Evolutionary conservation across 1,140 invertebrate species (phyloP), one percentile per base, ranked within the genome.

Genomic region (Lepidotrigona ventralis): DNA sequence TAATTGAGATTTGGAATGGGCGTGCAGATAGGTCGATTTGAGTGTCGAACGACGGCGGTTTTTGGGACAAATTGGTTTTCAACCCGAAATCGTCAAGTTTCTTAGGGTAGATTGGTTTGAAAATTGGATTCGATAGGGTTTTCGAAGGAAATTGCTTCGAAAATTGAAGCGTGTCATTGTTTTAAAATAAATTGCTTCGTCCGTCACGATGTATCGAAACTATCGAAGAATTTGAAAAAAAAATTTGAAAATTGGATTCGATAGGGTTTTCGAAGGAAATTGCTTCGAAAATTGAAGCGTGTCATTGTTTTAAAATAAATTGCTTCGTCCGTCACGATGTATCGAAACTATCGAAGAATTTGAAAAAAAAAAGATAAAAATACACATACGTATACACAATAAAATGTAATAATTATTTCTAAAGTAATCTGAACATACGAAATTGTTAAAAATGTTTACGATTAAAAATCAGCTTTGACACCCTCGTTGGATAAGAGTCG

Each of bases 201-300:
- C 21, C 23, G 23, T 56, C 26, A 1, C 68, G 53, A 33, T 29
- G 12, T 33, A 21, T 73, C 71, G 53, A 23, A 33, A 21, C 71
- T 26, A 6, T 54, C 26, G 8, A 73, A 26, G 26, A 56, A 56
- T 23, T 11, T 26, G n/a, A 74, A 11, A 70, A n/a, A 4, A 17
- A 51, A 70, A 21, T 76, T 76, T 63, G 58, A 51, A 77, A 74
- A 74, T 74, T 56, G 53, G 72, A 74, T 74, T 58, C 39, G 72
- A 23, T 2, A 75, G 33, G 29, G 33, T 46, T 76, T 76, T 46
- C 56, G n/a, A 64, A 29, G 19, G 29, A 53, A 77, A 77, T 76
- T 63, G 74, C 23, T 76, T 64, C 21, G 75, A 66, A 77, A 77
- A 66, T 77, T 53, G 60, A 64, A 77, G 26, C 58, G 58, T 60